These are phyloP conservation scores for Laothoe populi DNA, from an alignment of 2,888 invertebrate species.

Conservation along the genomic window DNA sequence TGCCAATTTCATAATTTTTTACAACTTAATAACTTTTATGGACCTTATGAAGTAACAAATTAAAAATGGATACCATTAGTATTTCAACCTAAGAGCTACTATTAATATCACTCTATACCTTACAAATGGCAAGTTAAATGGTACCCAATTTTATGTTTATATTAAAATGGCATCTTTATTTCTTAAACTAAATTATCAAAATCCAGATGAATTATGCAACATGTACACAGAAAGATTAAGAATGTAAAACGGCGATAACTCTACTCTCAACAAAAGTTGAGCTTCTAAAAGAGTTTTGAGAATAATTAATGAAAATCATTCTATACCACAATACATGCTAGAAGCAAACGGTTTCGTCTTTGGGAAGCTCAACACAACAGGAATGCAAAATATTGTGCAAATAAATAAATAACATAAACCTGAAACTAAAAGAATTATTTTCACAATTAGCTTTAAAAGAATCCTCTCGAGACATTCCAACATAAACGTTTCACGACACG, in stretches of 20 bases:
- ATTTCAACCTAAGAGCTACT: conserved; percentile 15
- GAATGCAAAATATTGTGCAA: conserved; percentile 59
- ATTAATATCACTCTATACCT: conserved; percentile 30
- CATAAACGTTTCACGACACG: conserved; percentile 30
- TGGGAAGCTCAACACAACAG: conserved; percentile 55
- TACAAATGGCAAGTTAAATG: conserved; percentile 37
- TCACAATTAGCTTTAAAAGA: conserved; percentile 37
- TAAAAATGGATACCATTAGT: conserved; percentile 20
- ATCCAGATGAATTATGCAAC: conserved; percentile 35
- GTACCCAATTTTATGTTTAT: conserved; percentile 20
- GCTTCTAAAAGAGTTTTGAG: conserved; percentile 49
- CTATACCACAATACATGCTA: conserved; percentile 13
- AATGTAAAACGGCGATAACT: conserved; percentile 40
- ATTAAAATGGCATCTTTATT: conserved; percentile 20
- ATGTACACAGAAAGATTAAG: conserved; percentile 29
- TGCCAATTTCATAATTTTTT: conserved; percentile 16
- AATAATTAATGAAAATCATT: conserved; percentile 28
- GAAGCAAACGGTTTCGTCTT: conserved; percentile 37
- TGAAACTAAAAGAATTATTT: conserved; percentile 40
- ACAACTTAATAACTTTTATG: conserved; percentile 9
- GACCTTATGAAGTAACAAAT: conserved; percentile 21
- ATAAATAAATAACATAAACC: conserved; percentile 41
- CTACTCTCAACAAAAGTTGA: conserved; percentile 60
- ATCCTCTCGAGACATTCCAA: conserved; percentile 29
- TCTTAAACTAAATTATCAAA: conserved; percentile 31